phyloP scores from a whole-genome alignment of 1,140 invertebrate species.

The Pseudomyrmex cubaensis region DNA sequence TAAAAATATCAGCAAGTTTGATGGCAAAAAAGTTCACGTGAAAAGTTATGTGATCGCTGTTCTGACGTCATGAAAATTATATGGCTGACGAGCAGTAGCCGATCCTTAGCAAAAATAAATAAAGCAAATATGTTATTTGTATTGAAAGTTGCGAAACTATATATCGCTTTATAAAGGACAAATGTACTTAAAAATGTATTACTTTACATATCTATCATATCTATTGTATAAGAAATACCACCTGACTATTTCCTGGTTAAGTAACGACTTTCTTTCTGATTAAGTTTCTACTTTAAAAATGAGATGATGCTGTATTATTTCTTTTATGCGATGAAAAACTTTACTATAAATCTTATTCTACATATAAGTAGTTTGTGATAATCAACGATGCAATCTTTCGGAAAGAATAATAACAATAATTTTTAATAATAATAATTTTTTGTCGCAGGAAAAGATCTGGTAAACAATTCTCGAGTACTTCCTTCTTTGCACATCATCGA shows the following conservation, averaged over 20 bases:
- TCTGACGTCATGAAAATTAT: too few species aligned
- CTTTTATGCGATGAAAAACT: slow-evolving; percentile 42
- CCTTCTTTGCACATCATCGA: slow-evolving; percentile 1
- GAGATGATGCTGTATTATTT: slow-evolving; percentile 43
- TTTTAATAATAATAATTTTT: background rate
- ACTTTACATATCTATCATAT: background rate
- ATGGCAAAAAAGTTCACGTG: too few species aligned
- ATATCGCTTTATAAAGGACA: background rate
- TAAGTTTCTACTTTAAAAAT: slow-evolving; percentile 55
- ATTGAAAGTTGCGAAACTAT: too few species aligned
- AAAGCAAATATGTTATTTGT: too few species aligned
- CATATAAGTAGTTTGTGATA: slow-evolving; percentile 43
- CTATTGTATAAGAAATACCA: slow-evolving; percentile 12
- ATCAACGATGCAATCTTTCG: slow-evolving; percentile 21
- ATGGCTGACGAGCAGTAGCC: too few species aligned
- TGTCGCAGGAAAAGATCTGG: background rate
- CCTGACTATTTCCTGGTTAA: slow-evolving; percentile 13
- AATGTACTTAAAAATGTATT: background rate
- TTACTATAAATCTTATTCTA: slow-evolving; percentile 70
- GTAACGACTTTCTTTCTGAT: background rate
- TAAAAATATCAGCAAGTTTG: background rate
- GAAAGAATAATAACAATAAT: background rate
- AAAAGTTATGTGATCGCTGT: too few species aligned
- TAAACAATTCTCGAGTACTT: background rate
- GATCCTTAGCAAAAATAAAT: too few species aligned